Conservation (phyloP, 2,113 vertebrate genomes). For the Thunnus thynnus region DNA sequence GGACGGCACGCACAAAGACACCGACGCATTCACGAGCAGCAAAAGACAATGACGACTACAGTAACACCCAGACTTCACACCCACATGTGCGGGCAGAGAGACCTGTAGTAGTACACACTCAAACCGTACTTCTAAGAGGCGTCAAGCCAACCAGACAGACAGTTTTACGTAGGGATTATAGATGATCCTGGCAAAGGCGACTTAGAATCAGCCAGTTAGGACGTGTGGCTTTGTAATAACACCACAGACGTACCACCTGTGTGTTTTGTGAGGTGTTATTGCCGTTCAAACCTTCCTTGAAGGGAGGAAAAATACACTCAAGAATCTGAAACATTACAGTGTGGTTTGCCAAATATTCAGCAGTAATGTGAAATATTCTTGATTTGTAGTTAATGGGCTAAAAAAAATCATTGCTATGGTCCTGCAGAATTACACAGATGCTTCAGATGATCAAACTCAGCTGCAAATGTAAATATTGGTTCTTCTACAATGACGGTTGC, state of each 20-base stretch:
- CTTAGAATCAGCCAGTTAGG: constrained; percentile 6
- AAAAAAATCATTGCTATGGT: constrained; percentile 1
- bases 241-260: not conserved
- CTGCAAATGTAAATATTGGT: constrained; percentile 22
- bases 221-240: not conserved
- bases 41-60: constrained; percentile 40
- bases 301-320: too few species aligned
- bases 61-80: constrained; percentile 60
- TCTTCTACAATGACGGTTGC: constrained; percentile 2
- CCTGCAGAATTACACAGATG: not conserved
- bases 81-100: constrained; percentile 46
- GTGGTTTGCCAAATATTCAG: not conserved
- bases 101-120: constrained; percentile 37
- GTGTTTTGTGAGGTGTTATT: not conserved
- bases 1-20: constrained; percentile 19
- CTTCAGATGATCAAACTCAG: constrained; percentile 18
- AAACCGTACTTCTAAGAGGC: constrained; percentile 33
- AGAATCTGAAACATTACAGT: not conserved
- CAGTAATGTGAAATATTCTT: not conserved
- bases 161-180: constrained; percentile 25
- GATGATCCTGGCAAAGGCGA: not conserved
- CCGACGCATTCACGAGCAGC: constrained; percentile 7
- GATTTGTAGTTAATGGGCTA: not conserved
- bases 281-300: too few species aligned
- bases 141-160: constrained; percentile 43